These are phyloP conservation scores for Meles meles DNA, from an alignment of 2,113 vertebrate genomes.

Conservation along the genomic window DNA sequence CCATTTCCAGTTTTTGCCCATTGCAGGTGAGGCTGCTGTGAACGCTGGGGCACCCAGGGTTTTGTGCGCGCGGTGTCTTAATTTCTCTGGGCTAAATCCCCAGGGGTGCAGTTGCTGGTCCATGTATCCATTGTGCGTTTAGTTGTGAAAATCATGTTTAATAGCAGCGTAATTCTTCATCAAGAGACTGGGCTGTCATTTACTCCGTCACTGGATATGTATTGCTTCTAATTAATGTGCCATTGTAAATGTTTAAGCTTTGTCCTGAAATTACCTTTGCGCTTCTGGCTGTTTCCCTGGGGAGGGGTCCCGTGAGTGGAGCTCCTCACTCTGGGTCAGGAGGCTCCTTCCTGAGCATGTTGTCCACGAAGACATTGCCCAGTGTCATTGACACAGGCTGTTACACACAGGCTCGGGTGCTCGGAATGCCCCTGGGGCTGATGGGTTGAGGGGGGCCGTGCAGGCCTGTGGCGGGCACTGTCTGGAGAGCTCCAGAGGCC, in stretches of 20 bases:
- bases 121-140: background rate
- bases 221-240: background rate
- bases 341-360: background rate
- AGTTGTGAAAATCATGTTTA: slow-evolving; percentile 29
- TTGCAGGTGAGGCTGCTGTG: background rate
- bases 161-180: background rate
- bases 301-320: background rate
- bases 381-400: background rate
- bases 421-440: background rate
- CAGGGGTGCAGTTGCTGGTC: background rate
- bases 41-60: background rate
- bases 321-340: accelerated
- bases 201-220: background rate
- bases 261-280: background rate
- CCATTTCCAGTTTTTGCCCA: background rate
- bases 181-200: background rate
- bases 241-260: background rate
- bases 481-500: background rate
- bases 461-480: background rate
- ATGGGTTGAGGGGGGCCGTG: background rate
- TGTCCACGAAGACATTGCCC: background rate
- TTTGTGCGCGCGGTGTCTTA: background rate
- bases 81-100: background rate
- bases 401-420: background rate
- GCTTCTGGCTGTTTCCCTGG: background rate